A percentile compares a stretch with the other conserved stretches of the same genome.
Conservation (phyloP, 2,888 invertebrate genomes). For the Fragum whitleyi region DNA sequence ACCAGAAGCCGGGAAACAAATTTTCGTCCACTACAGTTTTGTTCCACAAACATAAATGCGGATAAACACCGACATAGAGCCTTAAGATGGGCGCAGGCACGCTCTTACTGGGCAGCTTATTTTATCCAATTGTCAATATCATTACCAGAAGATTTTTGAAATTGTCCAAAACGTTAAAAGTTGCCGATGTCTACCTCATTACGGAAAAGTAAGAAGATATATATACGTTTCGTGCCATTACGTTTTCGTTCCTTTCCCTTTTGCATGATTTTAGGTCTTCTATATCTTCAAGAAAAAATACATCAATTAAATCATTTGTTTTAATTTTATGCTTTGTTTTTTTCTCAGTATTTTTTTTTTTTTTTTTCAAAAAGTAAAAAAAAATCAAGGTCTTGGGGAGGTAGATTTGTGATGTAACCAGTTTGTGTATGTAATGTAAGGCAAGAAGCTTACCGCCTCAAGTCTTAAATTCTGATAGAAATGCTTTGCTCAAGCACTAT, state of each 20-base stretch:
- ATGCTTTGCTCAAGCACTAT: too few relatives aligned
- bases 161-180: neutral
- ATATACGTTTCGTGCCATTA: neutral
- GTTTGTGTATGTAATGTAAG: too few relatives aligned
- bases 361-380: too few relatives aligned
- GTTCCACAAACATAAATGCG: neutral
- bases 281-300: too few relatives aligned
- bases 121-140: slow-evolving; percentile 30
- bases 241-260: neutral
- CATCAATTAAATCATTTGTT: too few relatives aligned
- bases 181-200: slow-evolving; percentile 48
- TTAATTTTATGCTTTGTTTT: too few relatives aligned
- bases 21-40: neutral
- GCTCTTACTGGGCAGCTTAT: slow-evolving; percentile 26
- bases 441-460: too few relatives aligned
- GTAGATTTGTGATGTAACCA: too few relatives aligned
- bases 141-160: neutral
- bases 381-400: too few relatives aligned
- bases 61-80: neutral
- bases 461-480: too few relatives aligned
- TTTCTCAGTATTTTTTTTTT: too few relatives aligned
- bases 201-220: slow-evolving; percentile 50
- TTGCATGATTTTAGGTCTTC: too few relatives aligned
- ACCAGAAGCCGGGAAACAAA: neutral
- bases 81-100: slow-evolving; percentile 18